These are phyloP conservation scores for Spongilla lacustris DNA, from an alignment of 37 sponge, comb jelly and placozoan genomes.

Conservation along the genomic window DNA sequence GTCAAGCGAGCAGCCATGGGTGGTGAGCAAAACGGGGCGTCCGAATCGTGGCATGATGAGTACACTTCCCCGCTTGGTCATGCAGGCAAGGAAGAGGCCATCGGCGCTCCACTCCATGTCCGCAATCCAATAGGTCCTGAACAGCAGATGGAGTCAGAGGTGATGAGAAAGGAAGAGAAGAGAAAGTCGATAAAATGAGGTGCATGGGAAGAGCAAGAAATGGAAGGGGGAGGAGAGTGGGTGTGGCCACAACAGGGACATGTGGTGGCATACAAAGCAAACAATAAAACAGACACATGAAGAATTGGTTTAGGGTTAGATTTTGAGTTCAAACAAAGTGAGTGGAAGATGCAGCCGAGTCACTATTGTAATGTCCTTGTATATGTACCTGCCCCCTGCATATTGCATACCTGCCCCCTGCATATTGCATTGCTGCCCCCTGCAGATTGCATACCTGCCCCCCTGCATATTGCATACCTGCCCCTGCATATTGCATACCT, in stretches of 20 bases:
- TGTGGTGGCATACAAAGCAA: too few species aligned
- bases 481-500: too few species aligned
- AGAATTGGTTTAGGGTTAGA: too few species aligned
- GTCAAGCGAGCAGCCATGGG: conserved; percentile 59
- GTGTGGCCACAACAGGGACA: background rate
- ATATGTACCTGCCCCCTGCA: too few species aligned
- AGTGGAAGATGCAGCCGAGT: too few species aligned
- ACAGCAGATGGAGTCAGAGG: conserved; percentile 4
- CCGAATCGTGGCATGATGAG: conserved; percentile 59
- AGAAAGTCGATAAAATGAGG: background rate
- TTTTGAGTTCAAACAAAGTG: too few species aligned
- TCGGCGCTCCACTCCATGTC: conserved; percentile 67
- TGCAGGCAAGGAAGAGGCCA: conserved; percentile 62
- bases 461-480: too few species aligned
- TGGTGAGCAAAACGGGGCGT: conserved; percentile 33
- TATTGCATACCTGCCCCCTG: too few species aligned
- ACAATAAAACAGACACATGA: too few species aligned
- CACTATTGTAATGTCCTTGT: too few species aligned
- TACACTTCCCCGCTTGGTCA: conserved; percentile 63
- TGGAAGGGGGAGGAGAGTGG: background rate
- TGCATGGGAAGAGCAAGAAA: background rate
- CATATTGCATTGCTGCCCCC: too few species aligned
- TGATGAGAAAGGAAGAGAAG: background rate
- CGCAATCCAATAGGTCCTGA: conserved; percentile 68
- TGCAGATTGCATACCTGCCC: too few species aligned